Conservation (phyloP, 2,888 invertebrate genomes). For the Nycteola revayana region DNA sequence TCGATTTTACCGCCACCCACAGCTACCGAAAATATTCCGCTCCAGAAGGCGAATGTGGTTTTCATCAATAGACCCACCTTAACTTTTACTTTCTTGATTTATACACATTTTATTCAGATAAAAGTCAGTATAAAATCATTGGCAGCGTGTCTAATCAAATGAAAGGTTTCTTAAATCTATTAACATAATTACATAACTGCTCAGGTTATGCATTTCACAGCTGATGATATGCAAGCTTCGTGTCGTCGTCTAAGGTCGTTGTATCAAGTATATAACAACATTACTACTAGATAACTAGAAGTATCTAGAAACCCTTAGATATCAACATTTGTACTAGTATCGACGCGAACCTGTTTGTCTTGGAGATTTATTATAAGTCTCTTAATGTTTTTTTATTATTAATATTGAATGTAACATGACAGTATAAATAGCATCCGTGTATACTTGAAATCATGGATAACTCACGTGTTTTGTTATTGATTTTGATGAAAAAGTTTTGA, state of each 20-base stretch:
- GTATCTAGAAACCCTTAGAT: background rate
- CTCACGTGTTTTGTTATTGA: no score
- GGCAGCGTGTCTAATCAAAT: constrained; percentile 43
- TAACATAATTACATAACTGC: constrained; percentile 63
- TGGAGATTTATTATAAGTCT: no score
- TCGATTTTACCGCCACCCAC: constrained; percentile 53
- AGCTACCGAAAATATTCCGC: constrained; percentile 18
- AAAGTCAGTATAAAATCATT: no score
- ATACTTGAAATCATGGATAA: no score
- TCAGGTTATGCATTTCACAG: constrained; percentile 53
- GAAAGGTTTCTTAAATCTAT: constrained; percentile 50
- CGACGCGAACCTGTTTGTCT: constrained; percentile 6
- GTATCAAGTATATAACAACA: constrained; percentile 41
- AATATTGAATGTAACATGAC: no score
- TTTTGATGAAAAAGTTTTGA: no score
- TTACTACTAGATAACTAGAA: constrained; percentile 14
- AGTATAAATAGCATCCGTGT: no score
- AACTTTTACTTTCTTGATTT: constrained; percentile 48
- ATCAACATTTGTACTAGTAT: background rate
- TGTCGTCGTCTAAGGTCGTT: constrained; percentile 44
- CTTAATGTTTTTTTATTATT: no score
- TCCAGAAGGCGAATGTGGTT: constrained; percentile 24
- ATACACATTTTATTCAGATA: constrained; percentile 31
- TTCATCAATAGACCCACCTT: constrained; percentile 24
- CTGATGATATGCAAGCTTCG: constrained; percentile 59